A percentile compares a stretch with the other conserved stretches of the same genome.
phyloP scores from a whole-genome alignment of 2,797 vertebrate genomes.

The Glossophaga mutica region DNA sequence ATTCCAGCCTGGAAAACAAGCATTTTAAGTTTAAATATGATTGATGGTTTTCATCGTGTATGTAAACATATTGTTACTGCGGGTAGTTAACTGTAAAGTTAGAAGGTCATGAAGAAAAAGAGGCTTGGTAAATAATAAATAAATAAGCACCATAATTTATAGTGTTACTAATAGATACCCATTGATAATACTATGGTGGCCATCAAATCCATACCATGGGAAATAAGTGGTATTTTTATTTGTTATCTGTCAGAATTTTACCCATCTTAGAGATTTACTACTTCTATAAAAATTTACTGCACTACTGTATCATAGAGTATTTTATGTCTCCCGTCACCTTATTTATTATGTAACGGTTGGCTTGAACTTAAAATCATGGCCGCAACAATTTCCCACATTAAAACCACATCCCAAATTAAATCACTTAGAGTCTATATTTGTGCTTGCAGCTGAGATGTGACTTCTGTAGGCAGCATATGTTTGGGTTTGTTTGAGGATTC shows the following conservation, averaged over 20 bases:
- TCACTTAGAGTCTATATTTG: background rate
- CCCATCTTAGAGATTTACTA: background rate
- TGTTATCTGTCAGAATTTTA: background rate
- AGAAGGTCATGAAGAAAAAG: background rate
- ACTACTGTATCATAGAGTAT: background rate
- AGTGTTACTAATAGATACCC: background rate
- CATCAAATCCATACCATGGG: background rate
- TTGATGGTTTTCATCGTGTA: background rate
- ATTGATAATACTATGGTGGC: background rate
- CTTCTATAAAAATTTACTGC: background rate
- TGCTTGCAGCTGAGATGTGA: background rate
- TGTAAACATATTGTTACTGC: background rate
- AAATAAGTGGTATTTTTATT: background rate
- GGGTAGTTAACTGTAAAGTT: background rate
- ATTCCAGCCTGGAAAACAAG: background rate
- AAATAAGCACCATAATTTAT: background rate
- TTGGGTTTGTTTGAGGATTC: background rate
- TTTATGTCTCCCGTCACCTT: background rate
- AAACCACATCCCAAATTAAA: background rate
- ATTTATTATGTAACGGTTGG: background rate
- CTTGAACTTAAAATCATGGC: background rate
- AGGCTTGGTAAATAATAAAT: background rate
- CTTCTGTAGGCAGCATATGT: background rate
- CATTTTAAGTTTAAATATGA: conserved; percentile 36
- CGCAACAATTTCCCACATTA: background rate